Evolutionary conservation across 2,888 invertebrate species (phyloP).

Genomic region (Ypsolopha sequella): DNA sequence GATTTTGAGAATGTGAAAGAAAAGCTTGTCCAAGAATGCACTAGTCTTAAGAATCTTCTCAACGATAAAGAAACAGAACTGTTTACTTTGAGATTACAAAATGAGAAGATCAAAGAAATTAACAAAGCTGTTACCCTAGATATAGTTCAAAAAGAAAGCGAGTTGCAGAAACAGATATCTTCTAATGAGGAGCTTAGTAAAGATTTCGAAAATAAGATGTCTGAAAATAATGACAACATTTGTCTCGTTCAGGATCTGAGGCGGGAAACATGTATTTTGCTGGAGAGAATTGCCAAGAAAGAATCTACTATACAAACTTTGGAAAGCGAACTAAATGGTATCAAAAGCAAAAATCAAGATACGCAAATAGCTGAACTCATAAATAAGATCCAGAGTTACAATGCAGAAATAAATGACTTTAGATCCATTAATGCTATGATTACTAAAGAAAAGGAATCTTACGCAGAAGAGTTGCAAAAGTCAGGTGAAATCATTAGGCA

Average conservation of each 20-base stretch:
- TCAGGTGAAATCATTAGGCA: slow-evolving; percentile 36
- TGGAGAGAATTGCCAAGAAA: slow-evolving; percentile 22
- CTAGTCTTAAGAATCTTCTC: slow-evolving; percentile 20
- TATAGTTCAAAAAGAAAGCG: slow-evolving; percentile 22
- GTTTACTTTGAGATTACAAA: slow-evolving; percentile 17
- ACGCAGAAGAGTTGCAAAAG: slow-evolving; percentile 35
- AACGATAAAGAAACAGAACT: slow-evolving; percentile 29
- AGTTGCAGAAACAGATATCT: slow-evolving; percentile 20
- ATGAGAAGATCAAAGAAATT: slow-evolving; percentile 20
- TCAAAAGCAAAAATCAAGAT: slow-evolving; percentile 13
- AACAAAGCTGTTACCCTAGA: slow-evolving; percentile 20
- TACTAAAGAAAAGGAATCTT: slow-evolving; percentile 34
- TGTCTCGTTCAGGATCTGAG: slow-evolving; percentile 23
- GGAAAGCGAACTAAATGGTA: slow-evolving; percentile 13
- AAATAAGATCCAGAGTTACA: slow-evolving; percentile 20
- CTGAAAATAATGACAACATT: slow-evolving; percentile 30
- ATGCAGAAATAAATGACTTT: slow-evolving; percentile 28
- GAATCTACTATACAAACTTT: slow-evolving; percentile 24
- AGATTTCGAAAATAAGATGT: slow-evolving; percentile 26
- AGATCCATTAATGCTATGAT: slow-evolving; percentile 36
- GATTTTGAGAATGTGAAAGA: slow-evolving; percentile 7
- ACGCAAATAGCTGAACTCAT: slow-evolving; percentile 21
- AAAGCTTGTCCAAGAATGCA: slow-evolving; percentile 24
- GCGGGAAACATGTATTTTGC: slow-evolving; percentile 31
- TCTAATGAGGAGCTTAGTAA: slow-evolving; percentile 13